Evolutionary conservation across 2,888 invertebrate species (phyloP), one percentile per base, ranked within the genome.

Genomic region (Lochmaea capreae): DNA sequence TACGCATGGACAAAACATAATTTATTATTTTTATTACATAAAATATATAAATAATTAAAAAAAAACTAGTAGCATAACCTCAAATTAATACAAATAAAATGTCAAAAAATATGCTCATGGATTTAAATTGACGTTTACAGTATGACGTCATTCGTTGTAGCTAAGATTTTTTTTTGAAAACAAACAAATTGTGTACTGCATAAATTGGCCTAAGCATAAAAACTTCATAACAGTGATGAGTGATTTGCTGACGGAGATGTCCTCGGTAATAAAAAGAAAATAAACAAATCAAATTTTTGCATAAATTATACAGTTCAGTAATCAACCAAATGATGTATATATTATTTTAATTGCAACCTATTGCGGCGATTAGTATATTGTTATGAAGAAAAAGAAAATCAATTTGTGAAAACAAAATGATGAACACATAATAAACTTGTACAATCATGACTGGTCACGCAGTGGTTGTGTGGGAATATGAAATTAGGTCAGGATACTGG

Each of bases 401-500:
- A 22, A 46, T 12, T 22, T 14, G 18, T 65, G 65, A 67, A 26
- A 26, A 46, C 33, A 67, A 67, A 59, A 67, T 67, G 67, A 59
- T 67, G 10, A 57, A 67, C 46, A 59, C 58, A 67, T 67, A 58
- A 67, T 67, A 46, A 54, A 16, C 14, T 54, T 9, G 33, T 26
- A 39, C 22, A 72, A 77, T 71, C 72, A 90, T 90, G 90, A 90
- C 91, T 70, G 91, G 91, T 73, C 93, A 93, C 87, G 93, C 92
- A 76, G 93, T 94, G 76, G 94, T 94, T 81, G 94, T 94, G 79
- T 94, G 94, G 94, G 94, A 94, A 89, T 94, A 93, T 91, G 91
- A 92, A 85, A 92, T 91, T 74, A 90, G 92, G 65, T 90, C 90
- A 82, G 90, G 90, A 75, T 90, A 92, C 83, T 96, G 96, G 95